Base-by-base conservation (phyloP, 2,797 vertebrate species). In the Dallia pectoralis region DNA sequence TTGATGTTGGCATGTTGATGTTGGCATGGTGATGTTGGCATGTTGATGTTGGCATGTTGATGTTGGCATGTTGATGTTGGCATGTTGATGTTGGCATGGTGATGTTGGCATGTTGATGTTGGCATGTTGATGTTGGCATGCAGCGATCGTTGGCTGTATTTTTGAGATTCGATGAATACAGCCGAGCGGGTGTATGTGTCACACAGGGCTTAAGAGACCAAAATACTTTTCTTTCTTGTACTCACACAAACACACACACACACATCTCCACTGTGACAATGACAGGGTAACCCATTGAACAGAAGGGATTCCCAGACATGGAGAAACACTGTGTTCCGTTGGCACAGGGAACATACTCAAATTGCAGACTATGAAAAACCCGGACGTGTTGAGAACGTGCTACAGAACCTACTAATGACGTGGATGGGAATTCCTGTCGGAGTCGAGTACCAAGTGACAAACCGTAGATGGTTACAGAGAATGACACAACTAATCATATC, bases 171-270 rank as follows among this genome's bases (percentile, higher is more conserved):
- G 30, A 47, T 68, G 59, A 71, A 71, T 11, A 69, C 22, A 12
- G 53, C 53, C 30, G 76, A 62, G 73, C 48, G 75, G 33, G 66
- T 56, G 74, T 44, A 72, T 36, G 77, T 69, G 65, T 74, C 71
- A 72, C 59, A 47, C 30, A 56, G 64, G 65, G 66, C 77, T 74
- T 67, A 69, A 66, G 71, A 68, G 69, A 63, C 67, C 47, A 47
- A 65, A 44, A 49, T 16, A 29, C 19, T 19, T n/a, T 33, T 29
- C 62, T 33, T 40, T 59, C 30, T 29, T 74, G 66, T 61, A 51
- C 51, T 29, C 72, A 68, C 49, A 40, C 62, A n/a, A 25, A 49
- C 22, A 48, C 59, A 53, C 71, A 73, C 29, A 53, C 14, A 75
- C 68, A 71, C 44, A 63, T 5, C 29, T 8, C 30, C 15, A 16